phyloP scores from a whole-genome alignment of 2,113 vertebrate genomes.

The Ciconia stormi region DNA sequence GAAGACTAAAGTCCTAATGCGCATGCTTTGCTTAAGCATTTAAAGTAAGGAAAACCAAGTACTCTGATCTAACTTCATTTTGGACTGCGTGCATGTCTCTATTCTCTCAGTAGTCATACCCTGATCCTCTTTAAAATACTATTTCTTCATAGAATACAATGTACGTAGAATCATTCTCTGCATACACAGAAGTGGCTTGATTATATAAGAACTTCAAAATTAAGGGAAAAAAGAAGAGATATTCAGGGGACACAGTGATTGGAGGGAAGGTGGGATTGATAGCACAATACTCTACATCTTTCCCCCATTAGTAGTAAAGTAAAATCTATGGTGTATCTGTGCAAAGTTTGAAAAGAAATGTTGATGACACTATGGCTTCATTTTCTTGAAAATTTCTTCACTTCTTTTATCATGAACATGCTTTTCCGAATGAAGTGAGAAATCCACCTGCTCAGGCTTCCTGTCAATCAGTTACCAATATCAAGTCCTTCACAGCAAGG shows the following conservation, averaged over 20 bases:
- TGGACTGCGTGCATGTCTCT: fast-evolving
- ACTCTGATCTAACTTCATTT: background rate
- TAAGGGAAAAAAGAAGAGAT: background rate
- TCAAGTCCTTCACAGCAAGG: background rate
- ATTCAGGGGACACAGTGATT: background rate
- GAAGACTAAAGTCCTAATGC: background rate
- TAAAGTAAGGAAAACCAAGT: background rate
- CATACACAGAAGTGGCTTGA: background rate
- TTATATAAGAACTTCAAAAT: background rate
- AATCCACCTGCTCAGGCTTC: background rate
- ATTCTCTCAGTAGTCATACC: background rate
- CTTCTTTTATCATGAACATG: background rate
- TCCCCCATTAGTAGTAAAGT: background rate
- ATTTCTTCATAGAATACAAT: background rate
- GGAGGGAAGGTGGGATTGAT: background rate
- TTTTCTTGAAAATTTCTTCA: background rate
- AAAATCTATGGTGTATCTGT: background rate
- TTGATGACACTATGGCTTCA: background rate
- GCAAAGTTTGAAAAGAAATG: background rate
- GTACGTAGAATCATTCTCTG: background rate
- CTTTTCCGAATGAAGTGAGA: background rate
- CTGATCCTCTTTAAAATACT: background rate
- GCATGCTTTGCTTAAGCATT: background rate
- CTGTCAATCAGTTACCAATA: background rate
- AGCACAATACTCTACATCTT: background rate